Conservation (phyloP, 2,113 vertebrate species). For the Chlamydotis undulata region DNA sequence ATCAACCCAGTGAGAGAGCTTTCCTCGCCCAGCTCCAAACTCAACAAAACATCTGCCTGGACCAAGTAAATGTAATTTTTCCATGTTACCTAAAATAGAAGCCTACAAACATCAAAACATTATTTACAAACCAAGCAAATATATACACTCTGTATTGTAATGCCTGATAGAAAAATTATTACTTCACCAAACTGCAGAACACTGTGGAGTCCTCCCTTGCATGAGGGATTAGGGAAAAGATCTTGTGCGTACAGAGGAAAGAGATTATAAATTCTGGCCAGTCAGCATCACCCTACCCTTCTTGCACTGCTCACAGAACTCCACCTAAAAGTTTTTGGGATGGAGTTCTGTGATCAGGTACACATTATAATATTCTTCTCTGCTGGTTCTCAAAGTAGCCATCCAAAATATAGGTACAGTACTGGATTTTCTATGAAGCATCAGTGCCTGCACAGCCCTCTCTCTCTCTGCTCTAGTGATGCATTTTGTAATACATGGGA, state of each 20-base stretch:
- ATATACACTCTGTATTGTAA: background rate
- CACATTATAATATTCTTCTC: background rate
- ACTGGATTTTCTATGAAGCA: background rate
- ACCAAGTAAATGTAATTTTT: slow-evolving; percentile 85
- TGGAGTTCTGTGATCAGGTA: background rate
- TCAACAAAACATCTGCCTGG: slow-evolving; percentile 90
- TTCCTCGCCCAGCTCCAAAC: slow-evolving; percentile 94
- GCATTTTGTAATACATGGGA: background rate
- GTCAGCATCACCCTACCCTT: background rate
- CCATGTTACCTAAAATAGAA: slow-evolving; percentile 93
- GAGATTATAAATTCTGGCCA: background rate
- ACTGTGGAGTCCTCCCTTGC: background rate
- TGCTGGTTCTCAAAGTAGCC: background rate
- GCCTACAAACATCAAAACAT: slow-evolving; percentile 80
- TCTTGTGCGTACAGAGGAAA: background rate
- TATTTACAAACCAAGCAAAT: slow-evolving; percentile 46
- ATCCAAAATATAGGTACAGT: background rate
- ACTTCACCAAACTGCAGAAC: background rate
- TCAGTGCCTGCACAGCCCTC: background rate
- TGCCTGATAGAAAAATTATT: background rate
- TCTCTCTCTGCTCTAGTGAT: background rate
- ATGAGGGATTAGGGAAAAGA: background rate
- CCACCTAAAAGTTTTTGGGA: background rate
- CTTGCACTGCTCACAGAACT: background rate
- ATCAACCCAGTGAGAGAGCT: slow-evolving; percentile 95